phyloP scores from a whole-genome alignment of 2,888 invertebrate species.

The Hemaris fuciformis region DNA sequence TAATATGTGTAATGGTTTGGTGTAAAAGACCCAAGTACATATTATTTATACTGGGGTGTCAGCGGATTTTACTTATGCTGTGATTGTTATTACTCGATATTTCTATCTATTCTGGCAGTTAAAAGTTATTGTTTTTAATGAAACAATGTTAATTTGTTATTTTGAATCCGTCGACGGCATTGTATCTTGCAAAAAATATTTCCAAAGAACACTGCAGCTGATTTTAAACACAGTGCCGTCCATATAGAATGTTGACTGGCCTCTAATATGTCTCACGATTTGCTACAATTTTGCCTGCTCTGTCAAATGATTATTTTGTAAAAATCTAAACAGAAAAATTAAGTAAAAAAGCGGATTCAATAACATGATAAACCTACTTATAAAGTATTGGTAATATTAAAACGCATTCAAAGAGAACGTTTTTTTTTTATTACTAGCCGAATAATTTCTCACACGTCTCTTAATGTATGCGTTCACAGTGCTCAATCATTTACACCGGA shows the following conservation, averaged over 20 bases:
- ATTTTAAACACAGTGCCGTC: too few species aligned
- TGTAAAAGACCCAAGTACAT: neutral
- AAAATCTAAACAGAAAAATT: neutral
- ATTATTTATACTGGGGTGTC: neutral
- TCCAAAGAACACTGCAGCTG: too few species aligned
- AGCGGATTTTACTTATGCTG: neutral
- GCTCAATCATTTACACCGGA: conserved; percentile 16
- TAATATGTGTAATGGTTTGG: neutral
- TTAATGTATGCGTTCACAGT: conserved; percentile 9
- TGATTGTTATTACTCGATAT: too few species aligned
- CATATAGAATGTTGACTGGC: too few species aligned
- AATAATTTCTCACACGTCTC: conserved; percentile 14
- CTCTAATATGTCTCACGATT: too few species aligned
- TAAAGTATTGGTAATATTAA: neutral
- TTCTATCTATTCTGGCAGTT: too few species aligned
- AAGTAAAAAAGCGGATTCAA: neutral
- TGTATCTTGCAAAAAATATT: too few species aligned
- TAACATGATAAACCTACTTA: neutral
- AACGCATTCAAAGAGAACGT: neutral
- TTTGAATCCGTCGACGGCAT: too few species aligned
- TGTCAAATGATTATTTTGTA: too few species aligned
- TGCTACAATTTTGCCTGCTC: too few species aligned
- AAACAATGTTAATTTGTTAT: too few species aligned
- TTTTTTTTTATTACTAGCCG: neutral
- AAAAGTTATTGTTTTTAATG: neutral